A percentile compares a stretch with the other conserved stretches of the same genome.
These are phyloP conservation scores for Salarias fasciatus DNA, from an alignment of 2,797 vertebrate species.

Conservation along the genomic window DNA sequence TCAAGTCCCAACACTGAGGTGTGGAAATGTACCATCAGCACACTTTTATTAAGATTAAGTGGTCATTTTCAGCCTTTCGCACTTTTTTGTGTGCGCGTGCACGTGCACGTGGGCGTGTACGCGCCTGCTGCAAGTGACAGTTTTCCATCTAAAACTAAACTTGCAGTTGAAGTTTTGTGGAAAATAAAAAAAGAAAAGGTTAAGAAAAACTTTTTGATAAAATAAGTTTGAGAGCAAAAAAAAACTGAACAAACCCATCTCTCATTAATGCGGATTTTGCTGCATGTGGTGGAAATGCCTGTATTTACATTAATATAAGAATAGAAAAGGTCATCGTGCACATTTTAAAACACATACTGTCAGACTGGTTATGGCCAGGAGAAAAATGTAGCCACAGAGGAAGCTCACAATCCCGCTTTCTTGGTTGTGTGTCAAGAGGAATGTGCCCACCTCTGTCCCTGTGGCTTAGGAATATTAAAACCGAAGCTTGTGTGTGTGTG, in stretches of 20 bases:
- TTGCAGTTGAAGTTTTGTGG: constrained; percentile 7
- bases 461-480: constrained; percentile 46
- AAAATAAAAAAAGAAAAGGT: constrained; percentile 27
- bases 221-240: constrained; percentile 46
- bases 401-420: constrained; percentile 34
- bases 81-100: constrained; percentile 28
- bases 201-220: constrained; percentile 45
- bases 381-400: constrained; percentile 54
- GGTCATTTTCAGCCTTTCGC: constrained; percentile 20
- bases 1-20: constrained; percentile 15
- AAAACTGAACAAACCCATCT: constrained; percentile 52
- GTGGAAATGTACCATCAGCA: constrained; percentile 19
- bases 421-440: constrained; percentile 29
- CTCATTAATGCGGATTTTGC: constrained; percentile 79
- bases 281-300: constrained; percentile 70
- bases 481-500: constrained; percentile 38
- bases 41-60: constrained; percentile 29
- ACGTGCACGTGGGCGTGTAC: no score
- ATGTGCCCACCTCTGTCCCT: constrained; percentile 27
- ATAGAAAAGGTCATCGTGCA: constrained; percentile 79
- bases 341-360: constrained; percentile 71
- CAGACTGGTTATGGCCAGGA: constrained; percentile 64
- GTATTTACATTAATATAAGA: constrained; percentile 77
- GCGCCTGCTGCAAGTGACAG: no score
- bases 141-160: constrained; percentile 4